Evolutionary conservation across 2,113 vertebrate genomes (phyloP).

Genomic region (Trematomus loennbergii): DNA sequence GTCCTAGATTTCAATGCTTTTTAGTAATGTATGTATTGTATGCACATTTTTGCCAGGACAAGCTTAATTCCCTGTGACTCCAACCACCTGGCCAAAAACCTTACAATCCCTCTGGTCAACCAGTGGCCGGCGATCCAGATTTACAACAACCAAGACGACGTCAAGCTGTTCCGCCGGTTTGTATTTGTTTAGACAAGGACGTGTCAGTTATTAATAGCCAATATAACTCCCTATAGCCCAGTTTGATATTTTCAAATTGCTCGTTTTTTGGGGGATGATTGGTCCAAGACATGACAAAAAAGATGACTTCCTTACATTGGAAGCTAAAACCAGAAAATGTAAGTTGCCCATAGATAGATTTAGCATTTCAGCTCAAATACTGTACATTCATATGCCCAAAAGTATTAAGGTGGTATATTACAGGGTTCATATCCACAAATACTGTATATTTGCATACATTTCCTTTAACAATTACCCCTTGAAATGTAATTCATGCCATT

Average conservation of each 20-base stretch:
- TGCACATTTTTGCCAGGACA: slow-evolving; percentile 87
- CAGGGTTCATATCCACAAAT: not conserved
- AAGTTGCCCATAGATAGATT: not conserved
- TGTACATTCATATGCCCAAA: not conserved
- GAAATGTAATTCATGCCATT: not conserved
- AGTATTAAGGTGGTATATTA: not conserved
- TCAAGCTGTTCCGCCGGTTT: slow-evolving; percentile 93
- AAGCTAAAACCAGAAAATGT: not conserved
- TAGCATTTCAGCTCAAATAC: not conserved
- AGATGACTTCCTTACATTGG: not conserved
- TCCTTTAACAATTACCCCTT: not conserved
- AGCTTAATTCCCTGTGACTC: slow-evolving; percentile 94
- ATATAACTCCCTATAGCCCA: not conserved
- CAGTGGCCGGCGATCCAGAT: slow-evolving; percentile 90
- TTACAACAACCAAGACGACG: slow-evolving; percentile 84
- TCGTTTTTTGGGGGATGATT: not conserved
- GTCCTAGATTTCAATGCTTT: not conserved
- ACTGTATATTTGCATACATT: not conserved
- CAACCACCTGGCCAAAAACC: slow-evolving; percentile 89
- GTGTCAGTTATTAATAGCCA: too few species aligned
- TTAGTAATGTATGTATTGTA: slow-evolving; percentile 37
- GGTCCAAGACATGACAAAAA: not conserved
- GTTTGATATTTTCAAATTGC: not conserved
- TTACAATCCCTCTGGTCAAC: slow-evolving; percentile 90
- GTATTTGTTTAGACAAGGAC: not conserved